A percentile compares a stretch with the other conserved stretches of the same genome.
phyloP scores from a whole-genome alignment of 1,140 invertebrate genomes.

The Platorchestia sp. region DNA sequence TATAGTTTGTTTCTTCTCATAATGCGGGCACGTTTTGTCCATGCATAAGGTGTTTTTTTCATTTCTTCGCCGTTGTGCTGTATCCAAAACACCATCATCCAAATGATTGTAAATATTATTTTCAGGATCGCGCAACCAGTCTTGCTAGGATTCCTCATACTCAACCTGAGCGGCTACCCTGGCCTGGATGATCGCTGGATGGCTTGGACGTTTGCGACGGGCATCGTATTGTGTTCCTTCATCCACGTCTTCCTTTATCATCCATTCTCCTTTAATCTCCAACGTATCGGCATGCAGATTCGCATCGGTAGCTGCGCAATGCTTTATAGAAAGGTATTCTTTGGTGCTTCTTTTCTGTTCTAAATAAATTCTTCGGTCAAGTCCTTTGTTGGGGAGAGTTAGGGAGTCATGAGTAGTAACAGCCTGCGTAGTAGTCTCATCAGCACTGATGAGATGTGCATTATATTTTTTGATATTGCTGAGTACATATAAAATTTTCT shows the following conservation, averaged over 20 bases:
- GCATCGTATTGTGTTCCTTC: conserved; percentile 79
- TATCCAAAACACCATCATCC: not conserved
- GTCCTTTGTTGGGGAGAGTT: not conserved
- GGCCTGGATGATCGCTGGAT: conserved; percentile 61
- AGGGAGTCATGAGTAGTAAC: not conserved
- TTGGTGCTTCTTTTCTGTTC: not conserved
- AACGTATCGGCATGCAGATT: conserved; percentile 74
- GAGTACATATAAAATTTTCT: no score
- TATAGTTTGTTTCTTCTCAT: no score
- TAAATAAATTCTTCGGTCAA: not conserved
- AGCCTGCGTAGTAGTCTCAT: no score
- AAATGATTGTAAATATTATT: not conserved
- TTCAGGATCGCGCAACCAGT: conserved; percentile 70
- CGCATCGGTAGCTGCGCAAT: conserved; percentile 74
- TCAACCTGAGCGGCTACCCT: conserved; percentile 77
- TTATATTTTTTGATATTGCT: no score
- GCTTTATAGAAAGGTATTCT: conserved; percentile 74
- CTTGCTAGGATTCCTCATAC: conserved; percentile 80
- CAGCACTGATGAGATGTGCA: no score
- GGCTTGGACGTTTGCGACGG: conserved; percentile 66
- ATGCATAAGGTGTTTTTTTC: no score
- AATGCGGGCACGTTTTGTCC: no score
- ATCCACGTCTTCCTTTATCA: conserved; percentile 81
- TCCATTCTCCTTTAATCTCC: conserved; percentile 82
- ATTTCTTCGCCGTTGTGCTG: no score